phyloP scores from a whole-genome alignment of 2,113 vertebrate species.

The Dolichotis patagonum region DNA sequence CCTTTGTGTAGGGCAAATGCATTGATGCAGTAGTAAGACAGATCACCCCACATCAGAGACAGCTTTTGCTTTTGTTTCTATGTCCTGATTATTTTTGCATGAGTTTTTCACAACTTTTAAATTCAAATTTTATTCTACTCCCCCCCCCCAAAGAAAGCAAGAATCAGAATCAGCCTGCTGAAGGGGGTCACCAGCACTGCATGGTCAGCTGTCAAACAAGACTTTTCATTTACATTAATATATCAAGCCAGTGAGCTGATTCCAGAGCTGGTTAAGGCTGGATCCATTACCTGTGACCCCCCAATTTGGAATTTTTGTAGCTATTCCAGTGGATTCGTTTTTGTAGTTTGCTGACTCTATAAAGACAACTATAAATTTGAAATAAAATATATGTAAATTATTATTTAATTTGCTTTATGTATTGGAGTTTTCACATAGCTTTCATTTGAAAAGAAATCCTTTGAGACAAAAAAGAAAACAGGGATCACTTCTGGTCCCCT shows the following conservation, averaged over 20 bases:
- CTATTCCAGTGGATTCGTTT: not conserved
- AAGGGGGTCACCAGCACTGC: not conserved
- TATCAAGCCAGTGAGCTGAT: not conserved
- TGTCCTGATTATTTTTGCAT: not conserved
- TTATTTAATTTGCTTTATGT: not conserved
- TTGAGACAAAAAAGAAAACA: not conserved
- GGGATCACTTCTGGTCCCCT: not conserved
- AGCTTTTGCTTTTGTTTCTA: not conserved
- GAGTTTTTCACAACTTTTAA: conserved; percentile 19
- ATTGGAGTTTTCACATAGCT: not conserved
- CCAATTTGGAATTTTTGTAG: not conserved
- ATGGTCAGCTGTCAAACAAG: conserved; percentile 6
- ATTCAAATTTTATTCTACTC: not conserved
- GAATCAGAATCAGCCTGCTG: not conserved
- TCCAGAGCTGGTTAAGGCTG: not conserved
- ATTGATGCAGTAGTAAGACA: not conserved
- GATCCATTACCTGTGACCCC: not conserved
- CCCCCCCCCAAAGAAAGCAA: no score
- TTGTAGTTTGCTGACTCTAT: not conserved
- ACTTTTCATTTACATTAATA: not conserved
- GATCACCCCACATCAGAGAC: not conserved
- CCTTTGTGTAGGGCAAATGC: not conserved
- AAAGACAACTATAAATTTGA: not conserved
- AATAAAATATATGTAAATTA: conserved; percentile 8
- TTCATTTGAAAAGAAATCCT: conserved; percentile 30